Evolutionary conservation across 2,797 vertebrate species (phyloP).

Genomic region (Coranthus polyacanthus): DNA sequence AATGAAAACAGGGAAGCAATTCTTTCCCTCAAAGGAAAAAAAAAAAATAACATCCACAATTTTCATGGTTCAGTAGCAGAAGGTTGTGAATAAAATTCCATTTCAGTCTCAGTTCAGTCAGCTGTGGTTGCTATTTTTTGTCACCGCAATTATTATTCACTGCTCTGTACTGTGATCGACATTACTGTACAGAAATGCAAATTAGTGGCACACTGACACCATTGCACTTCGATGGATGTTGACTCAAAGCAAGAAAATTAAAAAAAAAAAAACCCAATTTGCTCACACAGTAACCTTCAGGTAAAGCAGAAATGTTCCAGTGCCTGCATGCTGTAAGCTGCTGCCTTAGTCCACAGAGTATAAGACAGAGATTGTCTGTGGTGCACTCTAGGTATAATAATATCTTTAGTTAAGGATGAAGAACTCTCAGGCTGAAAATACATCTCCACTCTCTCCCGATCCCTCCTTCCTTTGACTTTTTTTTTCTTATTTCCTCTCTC

Average conservation of each 20-base stretch:
- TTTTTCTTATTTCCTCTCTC: constrained; percentile 47
- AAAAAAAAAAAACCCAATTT: constrained; percentile 10
- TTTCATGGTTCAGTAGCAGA: constrained; percentile 29
- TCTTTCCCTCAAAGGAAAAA: not conserved
- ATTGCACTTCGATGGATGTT: not conserved
- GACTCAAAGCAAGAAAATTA: constrained; percentile 15
- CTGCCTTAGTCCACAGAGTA: constrained; percentile 24
- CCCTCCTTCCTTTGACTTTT: constrained; percentile 38
- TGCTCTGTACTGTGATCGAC: constrained; percentile 14
- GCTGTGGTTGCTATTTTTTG: constrained; percentile 21
- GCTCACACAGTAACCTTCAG: constrained; percentile 12
- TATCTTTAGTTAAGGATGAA: constrained; percentile 51
- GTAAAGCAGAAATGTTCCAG: constrained; percentile 19
- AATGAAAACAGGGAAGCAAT: constrained; percentile 11
- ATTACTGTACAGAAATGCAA: constrained; percentile 19
- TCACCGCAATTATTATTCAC: constrained; percentile 15
- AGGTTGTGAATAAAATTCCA: constrained; percentile 32
- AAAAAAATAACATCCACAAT: not conserved
- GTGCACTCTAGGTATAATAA: constrained; percentile 48
- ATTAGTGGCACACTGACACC: constrained; percentile 21
- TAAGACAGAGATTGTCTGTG: constrained; percentile 38
- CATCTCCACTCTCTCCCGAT: constrained; percentile 48
- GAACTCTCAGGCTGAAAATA: constrained; percentile 64
- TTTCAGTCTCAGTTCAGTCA: constrained; percentile 3
- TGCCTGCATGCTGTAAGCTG: constrained; percentile 25